Evolutionary conservation across 2,113 vertebrate genomes (phyloP).

Genomic region (Phaethornis superciliosus): DNA sequence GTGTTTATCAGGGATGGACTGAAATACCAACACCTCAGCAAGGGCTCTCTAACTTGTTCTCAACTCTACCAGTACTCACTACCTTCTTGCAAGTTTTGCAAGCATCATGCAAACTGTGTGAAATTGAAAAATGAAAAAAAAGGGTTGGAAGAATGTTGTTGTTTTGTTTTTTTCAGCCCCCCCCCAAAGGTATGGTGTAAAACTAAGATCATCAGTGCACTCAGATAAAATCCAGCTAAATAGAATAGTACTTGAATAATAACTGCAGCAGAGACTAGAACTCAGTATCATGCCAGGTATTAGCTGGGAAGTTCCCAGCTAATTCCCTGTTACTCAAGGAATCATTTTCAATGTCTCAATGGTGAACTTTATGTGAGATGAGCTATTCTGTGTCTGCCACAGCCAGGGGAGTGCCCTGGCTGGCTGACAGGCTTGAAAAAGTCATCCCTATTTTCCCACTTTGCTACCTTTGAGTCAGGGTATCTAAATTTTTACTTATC

Average conservation of each 20-base stretch:
- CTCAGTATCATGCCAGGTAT: neutral
- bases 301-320: neutral
- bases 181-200: neutral
- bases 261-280: neutral
- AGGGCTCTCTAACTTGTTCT: neutral
- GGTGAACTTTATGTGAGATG: neutral
- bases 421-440: neutral
- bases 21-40: neutral
- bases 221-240: neutral
- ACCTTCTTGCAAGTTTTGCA: rapidly evolving
- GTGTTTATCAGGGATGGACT: neutral
- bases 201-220: neutral
- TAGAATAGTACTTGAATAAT: neutral
- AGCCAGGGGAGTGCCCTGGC: neutral
- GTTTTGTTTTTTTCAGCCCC: neutral
- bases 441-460: neutral
- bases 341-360: neutral
- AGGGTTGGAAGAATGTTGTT: neutral
- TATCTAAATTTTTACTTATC: neutral
- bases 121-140: neutral
- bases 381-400: neutral
- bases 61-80: neutral
- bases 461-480: rapidly evolving
- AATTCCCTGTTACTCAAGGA: neutral
- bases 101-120: neutral